Evolutionary conservation across 2,113 vertebrate genomes (phyloP).

Genomic region (Mesembrinibis cayennensis): DNA sequence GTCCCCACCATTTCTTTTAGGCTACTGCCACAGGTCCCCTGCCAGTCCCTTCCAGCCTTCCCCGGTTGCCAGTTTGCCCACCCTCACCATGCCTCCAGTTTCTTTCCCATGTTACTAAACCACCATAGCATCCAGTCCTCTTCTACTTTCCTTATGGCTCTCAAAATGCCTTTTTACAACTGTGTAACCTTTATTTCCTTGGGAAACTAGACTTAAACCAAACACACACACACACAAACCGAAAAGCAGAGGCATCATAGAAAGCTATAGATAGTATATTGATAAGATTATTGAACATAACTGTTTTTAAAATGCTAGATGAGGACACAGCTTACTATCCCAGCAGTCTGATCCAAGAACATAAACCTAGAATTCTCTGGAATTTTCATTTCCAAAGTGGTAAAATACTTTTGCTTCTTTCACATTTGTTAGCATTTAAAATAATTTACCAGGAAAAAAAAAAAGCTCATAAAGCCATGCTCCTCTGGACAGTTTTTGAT

Average conservation of each 20-base stretch:
- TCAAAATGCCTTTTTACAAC: background rate
- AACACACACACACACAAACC: background rate
- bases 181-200: background rate
- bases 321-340: background rate
- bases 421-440: background rate
- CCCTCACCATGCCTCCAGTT: background rate
- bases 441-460: background rate
- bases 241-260: background rate
- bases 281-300: background rate
- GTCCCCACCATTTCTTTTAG: background rate
- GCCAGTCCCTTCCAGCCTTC: background rate
- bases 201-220: background rate
- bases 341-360: background rate
- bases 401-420: background rate
- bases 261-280: background rate
- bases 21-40: background rate
- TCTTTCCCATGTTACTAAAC: background rate
- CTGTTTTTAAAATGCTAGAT: background rate
- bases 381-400: background rate
- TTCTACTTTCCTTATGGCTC: background rate
- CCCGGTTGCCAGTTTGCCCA: background rate
- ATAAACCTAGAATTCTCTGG: background rate
- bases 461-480: background rate
- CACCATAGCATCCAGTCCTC: background rate
- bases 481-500: background rate